A percentile compares a stretch with the other conserved stretches of the same genome.
Evolutionary conservation across 2,113 vertebrate species (phyloP).

Genomic region (Shinisaurus crocodilurus): DNA sequence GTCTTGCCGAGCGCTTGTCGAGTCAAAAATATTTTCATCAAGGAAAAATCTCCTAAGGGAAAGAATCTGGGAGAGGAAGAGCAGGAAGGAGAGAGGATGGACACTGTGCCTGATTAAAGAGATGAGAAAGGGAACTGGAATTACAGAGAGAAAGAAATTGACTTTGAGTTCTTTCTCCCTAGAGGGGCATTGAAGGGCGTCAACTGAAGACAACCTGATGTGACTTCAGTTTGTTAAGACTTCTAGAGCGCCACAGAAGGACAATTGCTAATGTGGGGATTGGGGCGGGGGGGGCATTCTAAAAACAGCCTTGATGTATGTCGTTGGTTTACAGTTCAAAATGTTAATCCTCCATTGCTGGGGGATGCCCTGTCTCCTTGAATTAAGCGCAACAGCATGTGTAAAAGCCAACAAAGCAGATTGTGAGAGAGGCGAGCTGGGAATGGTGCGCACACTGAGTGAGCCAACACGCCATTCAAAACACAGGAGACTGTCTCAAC

Average conservation of each 20-base stretch:
- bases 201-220: neutral
- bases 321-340: slow-evolving; percentile 8
- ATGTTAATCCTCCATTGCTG: neutral
- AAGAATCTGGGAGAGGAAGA: slow-evolving; percentile 26
- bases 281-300: neutral
- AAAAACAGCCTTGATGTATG: neutral
- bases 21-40: slow-evolving; percentile 36
- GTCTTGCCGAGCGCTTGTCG: neutral
- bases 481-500: neutral
- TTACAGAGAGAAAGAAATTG: neutral
- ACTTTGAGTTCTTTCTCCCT: slow-evolving; percentile 11
- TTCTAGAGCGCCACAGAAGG: neutral
- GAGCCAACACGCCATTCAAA: no score
- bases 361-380: neutral
- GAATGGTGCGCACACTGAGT: neutral
- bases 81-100: neutral
- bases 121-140: fast-evolving
- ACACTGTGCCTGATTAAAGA: neutral
- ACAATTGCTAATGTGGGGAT: neutral
- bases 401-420: neutral
- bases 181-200: neutral
- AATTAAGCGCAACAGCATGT: neutral
- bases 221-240: slow-evolving; percentile 1
- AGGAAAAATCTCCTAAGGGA: slow-evolving; percentile 4
- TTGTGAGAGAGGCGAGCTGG: neutral